Evolutionary conservation across 2,888 invertebrate species (phyloP), one percentile per base, ranked within the genome.

Genomic region (Epicampocera succincta): DNA sequence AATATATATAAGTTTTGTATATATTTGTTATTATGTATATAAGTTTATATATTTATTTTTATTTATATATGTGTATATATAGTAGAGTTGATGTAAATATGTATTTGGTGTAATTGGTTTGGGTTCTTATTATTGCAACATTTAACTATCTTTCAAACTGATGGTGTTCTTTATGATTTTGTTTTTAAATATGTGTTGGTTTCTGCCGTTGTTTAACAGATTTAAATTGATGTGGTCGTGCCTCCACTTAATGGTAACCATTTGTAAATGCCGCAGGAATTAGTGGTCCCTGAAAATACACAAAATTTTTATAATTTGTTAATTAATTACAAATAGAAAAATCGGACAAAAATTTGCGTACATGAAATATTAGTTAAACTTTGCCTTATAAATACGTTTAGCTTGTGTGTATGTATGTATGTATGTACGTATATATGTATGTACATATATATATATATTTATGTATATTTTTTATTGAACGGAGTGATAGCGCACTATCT

Each of bases 211-310:
- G 73, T 76, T 84, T 78, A 84, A 82, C 82, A 56, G 77, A 77
- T 85, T 86, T 86, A 86, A 86, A 87, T 87, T 86, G 86, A 83
- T 85, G 85, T 83, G 83, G 83, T 83, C 87, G 86, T 87, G 88
- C 86, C 88, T 88, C 88, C 86, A 86, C 84, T 92, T 92, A 93
- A 95, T 98, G 97, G 94, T 97, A 98, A 93, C 98, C 98, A 94
- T 98, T 98, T 94, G 98, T 98, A 93, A 98, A 98, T 93, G 97
- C 97, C 93, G 98, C 97, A 93, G 98, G 98, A 94, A 98, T 98
- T 94, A 98, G 94, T 92, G 97, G 96, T 91, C 97, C 97, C 97
- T 98, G 95, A 76, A 88, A 90, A 86, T 50, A 77, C 15, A 61
- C 33, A 81, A 78, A 73, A 74, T 42, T 13, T 46, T 80, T 72